A percentile compares a stretch with the other conserved stretches of the same genome.
Conservation (phyloP, 2,113 vertebrate species). For the Rhinolophus sinicus region DNA sequence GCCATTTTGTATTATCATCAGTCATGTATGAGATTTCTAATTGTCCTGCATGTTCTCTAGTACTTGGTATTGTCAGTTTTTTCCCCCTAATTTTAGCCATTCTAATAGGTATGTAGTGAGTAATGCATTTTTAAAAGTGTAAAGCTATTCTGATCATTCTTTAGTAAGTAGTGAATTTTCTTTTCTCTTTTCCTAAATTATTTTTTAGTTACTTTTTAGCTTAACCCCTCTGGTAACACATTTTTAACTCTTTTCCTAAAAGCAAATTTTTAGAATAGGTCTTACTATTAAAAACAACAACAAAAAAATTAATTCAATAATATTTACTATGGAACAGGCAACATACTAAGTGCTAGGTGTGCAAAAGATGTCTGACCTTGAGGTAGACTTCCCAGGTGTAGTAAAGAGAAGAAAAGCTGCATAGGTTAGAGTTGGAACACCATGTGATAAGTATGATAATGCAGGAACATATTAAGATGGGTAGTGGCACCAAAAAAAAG, state of each 20-base stretch:
- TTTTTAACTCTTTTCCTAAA: neutral
- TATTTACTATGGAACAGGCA: neutral
- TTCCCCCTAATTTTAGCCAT: neutral
- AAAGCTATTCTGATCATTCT: neutral
- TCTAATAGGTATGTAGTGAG: neutral
- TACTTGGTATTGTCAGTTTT: neutral
- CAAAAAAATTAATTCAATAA: neutral
- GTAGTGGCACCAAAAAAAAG: neutral
- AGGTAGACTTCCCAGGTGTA: neutral
- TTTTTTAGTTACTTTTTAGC: neutral
- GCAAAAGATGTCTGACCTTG: neutral
- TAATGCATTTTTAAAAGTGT: neutral
- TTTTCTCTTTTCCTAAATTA: neutral
- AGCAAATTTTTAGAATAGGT: neutral
- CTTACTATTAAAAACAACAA: neutral
- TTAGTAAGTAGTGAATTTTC: slow-evolving; percentile 26
- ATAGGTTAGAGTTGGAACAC: neutral
- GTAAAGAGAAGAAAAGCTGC: neutral
- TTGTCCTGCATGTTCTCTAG: neutral
- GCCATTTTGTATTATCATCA: neutral
- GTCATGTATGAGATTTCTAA: neutral
- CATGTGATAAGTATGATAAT: neutral
- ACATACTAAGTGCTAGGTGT: neutral
- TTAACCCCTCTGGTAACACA: neutral
- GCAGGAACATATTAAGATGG: neutral